phyloP scores from a whole-genome alignment of 2,113 vertebrate genomes.

The Microtus pennsylvanicus region DNA sequence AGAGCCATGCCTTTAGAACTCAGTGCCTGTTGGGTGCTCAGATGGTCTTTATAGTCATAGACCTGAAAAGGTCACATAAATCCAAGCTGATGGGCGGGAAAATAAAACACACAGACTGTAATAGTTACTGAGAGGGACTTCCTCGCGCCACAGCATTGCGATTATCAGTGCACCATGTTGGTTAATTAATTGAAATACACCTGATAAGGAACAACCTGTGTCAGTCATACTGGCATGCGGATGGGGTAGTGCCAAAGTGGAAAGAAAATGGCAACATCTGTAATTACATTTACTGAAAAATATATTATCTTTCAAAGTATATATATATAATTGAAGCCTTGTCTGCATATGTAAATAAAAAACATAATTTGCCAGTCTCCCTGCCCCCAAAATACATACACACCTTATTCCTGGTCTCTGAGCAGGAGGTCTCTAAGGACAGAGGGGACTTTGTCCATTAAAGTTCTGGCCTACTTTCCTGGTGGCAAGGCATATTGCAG shows the following conservation, averaged over 20 bases:
- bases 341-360: not conserved
- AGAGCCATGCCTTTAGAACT: not conserved
- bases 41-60: slow-evolving; percentile 17
- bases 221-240: not conserved
- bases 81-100: not conserved
- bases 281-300: not conserved
- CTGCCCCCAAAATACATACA: not conserved
- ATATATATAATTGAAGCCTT: not conserved
- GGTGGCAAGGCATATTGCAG: not conserved
- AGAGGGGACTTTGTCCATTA: not conserved
- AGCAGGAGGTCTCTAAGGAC: not conserved
- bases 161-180: not conserved
- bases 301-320: not conserved
- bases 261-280: not conserved
- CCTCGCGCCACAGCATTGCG: not conserved
- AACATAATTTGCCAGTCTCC: not conserved
- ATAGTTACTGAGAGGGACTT: not conserved
- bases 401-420: too few species aligned
- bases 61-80: not conserved
- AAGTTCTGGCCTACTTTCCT: not conserved
- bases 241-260: too few species aligned
- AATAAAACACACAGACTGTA: not conserved
- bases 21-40: not conserved
- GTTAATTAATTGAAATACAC: not conserved
- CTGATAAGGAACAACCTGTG: not conserved